Evolutionary conservation across 2,113 vertebrate species (phyloP).

Genomic region (Eurystomus gularis): DNA sequence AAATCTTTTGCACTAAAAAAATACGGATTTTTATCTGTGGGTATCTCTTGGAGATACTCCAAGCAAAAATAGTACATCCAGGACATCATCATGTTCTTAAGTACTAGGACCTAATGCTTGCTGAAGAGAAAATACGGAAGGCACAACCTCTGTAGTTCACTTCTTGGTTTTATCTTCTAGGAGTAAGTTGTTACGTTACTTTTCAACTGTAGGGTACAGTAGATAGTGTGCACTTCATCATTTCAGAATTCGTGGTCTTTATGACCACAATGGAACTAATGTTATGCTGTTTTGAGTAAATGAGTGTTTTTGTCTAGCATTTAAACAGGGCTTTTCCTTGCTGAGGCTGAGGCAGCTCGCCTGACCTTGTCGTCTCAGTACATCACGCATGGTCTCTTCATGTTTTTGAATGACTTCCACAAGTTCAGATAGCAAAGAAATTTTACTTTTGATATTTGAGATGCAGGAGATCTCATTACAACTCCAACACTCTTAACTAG

Average conservation of each 20-base stretch:
- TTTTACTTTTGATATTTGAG: not conserved
- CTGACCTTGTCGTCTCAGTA: not conserved
- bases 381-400: not conserved
- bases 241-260: not conserved
- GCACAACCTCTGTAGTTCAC: not conserved
- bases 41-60: not conserved
- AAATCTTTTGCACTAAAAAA: not conserved
- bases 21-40: not conserved
- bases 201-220: not conserved
- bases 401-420: not conserved
- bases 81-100: not conserved
- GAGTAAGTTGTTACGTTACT: not conserved
- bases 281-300: not conserved
- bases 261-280: not conserved
- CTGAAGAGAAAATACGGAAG: not conserved
- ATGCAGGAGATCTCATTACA: not conserved
- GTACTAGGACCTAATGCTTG: not conserved
- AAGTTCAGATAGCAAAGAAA: not conserved
- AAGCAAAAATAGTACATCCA: not conserved
- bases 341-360: not conserved
- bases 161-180: not conserved
- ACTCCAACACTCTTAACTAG: not conserved
- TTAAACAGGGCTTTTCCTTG: not conserved
- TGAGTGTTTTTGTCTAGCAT: not conserved
- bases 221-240: rapidly evolving